These are phyloP conservation scores for Ctenopoma kingsleyae DNA, from an alignment of 2,797 vertebrate species.

Conservation along the genomic window DNA sequence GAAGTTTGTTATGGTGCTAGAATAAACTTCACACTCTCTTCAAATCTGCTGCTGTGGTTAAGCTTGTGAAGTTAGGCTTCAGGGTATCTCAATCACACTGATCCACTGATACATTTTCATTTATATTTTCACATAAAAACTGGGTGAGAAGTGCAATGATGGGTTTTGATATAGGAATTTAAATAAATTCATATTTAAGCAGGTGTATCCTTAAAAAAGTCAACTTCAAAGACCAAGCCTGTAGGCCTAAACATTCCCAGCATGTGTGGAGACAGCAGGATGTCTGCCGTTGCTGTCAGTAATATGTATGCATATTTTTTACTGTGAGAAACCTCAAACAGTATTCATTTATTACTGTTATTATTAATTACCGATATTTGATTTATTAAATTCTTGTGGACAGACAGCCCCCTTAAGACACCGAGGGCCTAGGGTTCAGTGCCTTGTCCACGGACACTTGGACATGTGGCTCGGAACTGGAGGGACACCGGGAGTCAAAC, in stretches of 20 bases:
- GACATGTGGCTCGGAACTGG: too few species aligned
- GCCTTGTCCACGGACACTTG: too few species aligned
- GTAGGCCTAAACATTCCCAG: conserved; percentile 56
- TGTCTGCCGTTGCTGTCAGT: conserved; percentile 62
- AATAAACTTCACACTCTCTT: conserved; percentile 48
- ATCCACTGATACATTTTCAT: conserved; percentile 54
- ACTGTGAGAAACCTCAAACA: conserved; percentile 33
- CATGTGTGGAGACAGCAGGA: conserved; percentile 27
- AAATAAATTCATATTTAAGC: conserved; percentile 65
- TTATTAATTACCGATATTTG: too few species aligned
- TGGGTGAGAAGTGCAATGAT: conserved; percentile 26
- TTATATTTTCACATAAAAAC: conserved; percentile 47
- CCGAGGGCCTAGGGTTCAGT: too few species aligned
- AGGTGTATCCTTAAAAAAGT: conserved; percentile 69
- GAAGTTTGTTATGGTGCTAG: conserved; percentile 59
- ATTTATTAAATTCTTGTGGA: too few species aligned
- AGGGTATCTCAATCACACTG: conserved; percentile 43
- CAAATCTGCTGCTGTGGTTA: conserved; percentile 56
- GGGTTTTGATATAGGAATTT: conserved; percentile 55
- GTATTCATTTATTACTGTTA: neutral
- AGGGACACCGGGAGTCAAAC: too few species aligned
- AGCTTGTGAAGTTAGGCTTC: conserved; percentile 60
- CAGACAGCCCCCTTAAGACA: too few species aligned
- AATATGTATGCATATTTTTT: conserved; percentile 23
- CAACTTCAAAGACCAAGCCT: conserved; percentile 67